These are phyloP conservation scores for Apomyelois bistriatella DNA, from an alignment of 2,888 invertebrate species.

Conservation along the genomic window DNA sequence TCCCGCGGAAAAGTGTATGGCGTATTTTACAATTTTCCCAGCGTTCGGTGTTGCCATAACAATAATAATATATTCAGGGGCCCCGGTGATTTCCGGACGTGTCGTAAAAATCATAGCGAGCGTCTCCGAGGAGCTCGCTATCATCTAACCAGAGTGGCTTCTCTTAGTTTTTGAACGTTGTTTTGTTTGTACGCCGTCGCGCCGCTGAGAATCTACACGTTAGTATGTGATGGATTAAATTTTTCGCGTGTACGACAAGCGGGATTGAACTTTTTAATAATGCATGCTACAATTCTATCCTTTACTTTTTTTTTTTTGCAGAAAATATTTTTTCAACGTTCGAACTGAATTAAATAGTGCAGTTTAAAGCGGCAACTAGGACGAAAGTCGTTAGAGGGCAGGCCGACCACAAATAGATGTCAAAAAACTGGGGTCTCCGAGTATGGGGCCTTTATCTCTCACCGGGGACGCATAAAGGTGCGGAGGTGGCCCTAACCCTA, in stretches of 20 bases:
- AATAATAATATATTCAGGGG: conserved; percentile 76
- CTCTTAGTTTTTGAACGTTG: conserved; percentile 32
- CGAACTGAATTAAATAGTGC: conserved; percentile 17
- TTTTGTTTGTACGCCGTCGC: conserved; percentile 14
- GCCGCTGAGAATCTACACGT: conserved; percentile 31
- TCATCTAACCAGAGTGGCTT: conserved; percentile 13
- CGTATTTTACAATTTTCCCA: conserved; percentile 72
- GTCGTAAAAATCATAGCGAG: conserved; percentile 66
- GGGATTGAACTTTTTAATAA: conserved; percentile 57
- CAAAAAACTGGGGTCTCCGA: conserved; percentile 73
- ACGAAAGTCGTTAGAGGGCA: conserved; percentile 63
- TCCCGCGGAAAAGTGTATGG: conserved; percentile 49
- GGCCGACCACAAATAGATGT: conserved; percentile 77
- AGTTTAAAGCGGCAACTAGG: conserved; percentile 27
- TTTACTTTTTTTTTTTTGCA: conserved; percentile 15
- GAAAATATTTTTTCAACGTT: conserved; percentile 21
- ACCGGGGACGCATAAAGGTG: conserved; percentile 78
- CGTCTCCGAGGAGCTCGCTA: conserved; percentile 37
- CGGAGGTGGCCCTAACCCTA: conserved; percentile 77
- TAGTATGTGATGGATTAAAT: conserved; percentile 66
- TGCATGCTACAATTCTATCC: conserved; percentile 39
- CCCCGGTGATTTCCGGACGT: conserved; percentile 69
- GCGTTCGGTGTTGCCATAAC: conserved; percentile 68
- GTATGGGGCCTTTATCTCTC: conserved; percentile 69
- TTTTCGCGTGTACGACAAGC: conserved; percentile 64